Percentiles rank a stretch among this genome's conserved stretches.
Evolutionary conservation across 2,797 vertebrate genomes (phyloP).

Genomic region (Macropus fuliginosus): DNA sequence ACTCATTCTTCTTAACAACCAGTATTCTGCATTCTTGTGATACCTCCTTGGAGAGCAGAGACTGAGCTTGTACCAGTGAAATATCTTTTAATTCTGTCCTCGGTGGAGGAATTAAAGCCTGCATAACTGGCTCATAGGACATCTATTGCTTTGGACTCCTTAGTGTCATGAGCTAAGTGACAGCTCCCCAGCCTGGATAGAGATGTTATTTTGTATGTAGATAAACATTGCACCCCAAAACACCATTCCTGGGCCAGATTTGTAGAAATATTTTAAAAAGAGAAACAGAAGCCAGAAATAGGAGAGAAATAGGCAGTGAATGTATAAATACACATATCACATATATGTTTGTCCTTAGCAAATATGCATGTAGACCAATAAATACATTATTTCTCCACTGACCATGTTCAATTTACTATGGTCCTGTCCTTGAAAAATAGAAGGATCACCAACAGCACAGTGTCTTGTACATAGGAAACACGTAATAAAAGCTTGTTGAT

Average conservation of each 20-base stretch:
- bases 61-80: not conserved
- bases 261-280: not conserved
- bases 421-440: not conserved
- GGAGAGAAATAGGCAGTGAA: not conserved
- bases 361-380: fast-evolving
- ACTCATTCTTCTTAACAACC: not conserved
- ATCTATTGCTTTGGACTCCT: not conserved
- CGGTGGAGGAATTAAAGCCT: not conserved
- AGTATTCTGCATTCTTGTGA: not conserved
- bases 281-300: not conserved
- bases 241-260: not conserved
- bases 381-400: not conserved
- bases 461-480: not conserved
- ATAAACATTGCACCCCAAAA: not conserved
- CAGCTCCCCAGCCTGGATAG: not conserved
- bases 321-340: not conserved
- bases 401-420: not conserved
- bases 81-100: not conserved
- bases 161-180: not conserved
- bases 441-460: not conserved
- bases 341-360: no score
- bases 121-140: not conserved
- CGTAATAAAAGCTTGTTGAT: not conserved
- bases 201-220: not conserved
- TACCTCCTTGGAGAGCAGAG: not conserved